phyloP scores from a whole-genome alignment of 2,888 invertebrate genomes.

The Megamerina dolium region DNA sequence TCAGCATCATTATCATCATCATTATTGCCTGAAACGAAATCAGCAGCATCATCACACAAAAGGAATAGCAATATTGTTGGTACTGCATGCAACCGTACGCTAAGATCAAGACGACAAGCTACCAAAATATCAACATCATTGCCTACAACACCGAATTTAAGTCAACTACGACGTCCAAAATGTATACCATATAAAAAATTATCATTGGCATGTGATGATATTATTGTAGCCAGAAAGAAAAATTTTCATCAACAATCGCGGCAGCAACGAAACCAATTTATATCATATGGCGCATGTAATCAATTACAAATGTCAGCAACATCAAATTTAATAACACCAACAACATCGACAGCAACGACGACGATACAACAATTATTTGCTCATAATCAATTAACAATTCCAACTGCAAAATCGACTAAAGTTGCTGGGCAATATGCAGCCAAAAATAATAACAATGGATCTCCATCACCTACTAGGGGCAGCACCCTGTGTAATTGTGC shows the following conservation, averaged over 20 bases:
- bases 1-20: slow-evolving; percentile 7
- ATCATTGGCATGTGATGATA: slow-evolving; percentile 21
- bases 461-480: too few species aligned
- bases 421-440: slow-evolving; percentile 2
- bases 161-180: slow-evolving; percentile 26
- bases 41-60: too few species aligned
- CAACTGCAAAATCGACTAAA: too few species aligned
- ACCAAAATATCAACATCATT: slow-evolving; percentile 28
- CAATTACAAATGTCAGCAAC: slow-evolving; percentile 15
- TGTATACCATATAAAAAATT: slow-evolving; percentile 28
- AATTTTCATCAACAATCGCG: slow-evolving; percentile 5
- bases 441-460: not conserved
- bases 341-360: slow-evolving; percentile 14
- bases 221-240: not conserved
- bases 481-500: too few species aligned
- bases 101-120: not conserved
- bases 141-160: slow-evolving; percentile 33
- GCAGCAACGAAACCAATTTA: slow-evolving; percentile 9
- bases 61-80: too few species aligned
- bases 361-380: too few species aligned
- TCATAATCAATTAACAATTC: slow-evolving; percentile 5
- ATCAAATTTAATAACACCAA: slow-evolving; percentile 11
- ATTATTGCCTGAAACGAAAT: slow-evolving; percentile 9
- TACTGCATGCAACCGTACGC: too few species aligned
- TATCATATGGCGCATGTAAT: slow-evolving; percentile 19